Conservation (phyloP, 2,797 vertebrate species). For the Poecilia picta region DNA sequence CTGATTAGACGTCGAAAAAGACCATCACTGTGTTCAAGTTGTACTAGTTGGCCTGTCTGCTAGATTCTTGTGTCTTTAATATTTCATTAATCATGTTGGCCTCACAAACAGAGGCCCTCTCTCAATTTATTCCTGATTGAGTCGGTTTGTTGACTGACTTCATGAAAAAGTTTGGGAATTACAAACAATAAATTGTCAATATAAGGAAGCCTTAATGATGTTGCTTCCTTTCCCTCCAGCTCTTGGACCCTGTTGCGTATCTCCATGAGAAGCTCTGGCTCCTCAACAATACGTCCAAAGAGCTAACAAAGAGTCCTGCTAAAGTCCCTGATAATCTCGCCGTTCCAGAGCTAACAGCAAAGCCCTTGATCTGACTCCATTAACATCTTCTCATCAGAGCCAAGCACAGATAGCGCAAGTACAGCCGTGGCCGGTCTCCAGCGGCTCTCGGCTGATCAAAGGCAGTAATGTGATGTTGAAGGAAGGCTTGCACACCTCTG, state of each 20-base stretch:
- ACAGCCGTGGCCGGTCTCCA: slow-evolving; percentile 48
- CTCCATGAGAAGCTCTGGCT: slow-evolving; percentile 31
- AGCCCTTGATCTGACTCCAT: slow-evolving; percentile 68
- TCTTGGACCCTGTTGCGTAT: neutral
- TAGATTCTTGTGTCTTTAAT: neutral
- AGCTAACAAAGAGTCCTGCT: slow-evolving; percentile 31
- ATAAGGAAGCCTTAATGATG: neutral
- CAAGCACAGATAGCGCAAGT: slow-evolving; percentile 54
- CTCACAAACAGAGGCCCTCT: neutral
- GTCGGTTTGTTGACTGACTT: slow-evolving; percentile 21
- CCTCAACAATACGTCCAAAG: slow-evolving; percentile 36
- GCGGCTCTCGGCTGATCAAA: slow-evolving; percentile 64
- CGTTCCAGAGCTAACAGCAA: slow-evolving; percentile 46
- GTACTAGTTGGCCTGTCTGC: no score
- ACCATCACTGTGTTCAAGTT: no score
- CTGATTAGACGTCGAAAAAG: no score
- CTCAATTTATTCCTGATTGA: neutral
- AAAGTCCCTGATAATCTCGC: slow-evolving; percentile 53
- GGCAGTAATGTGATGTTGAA: slow-evolving; percentile 37
- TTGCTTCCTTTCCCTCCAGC: neutral
- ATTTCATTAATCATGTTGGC: neutral
- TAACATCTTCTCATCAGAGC: slow-evolving; percentile 62
- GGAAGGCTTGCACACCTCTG: slow-evolving; percentile 38
- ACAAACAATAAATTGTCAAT: neutral
- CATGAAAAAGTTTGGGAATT: neutral